phyloP scores from a whole-genome alignment of 2,888 invertebrate species.

The Idaea biselata region DNA sequence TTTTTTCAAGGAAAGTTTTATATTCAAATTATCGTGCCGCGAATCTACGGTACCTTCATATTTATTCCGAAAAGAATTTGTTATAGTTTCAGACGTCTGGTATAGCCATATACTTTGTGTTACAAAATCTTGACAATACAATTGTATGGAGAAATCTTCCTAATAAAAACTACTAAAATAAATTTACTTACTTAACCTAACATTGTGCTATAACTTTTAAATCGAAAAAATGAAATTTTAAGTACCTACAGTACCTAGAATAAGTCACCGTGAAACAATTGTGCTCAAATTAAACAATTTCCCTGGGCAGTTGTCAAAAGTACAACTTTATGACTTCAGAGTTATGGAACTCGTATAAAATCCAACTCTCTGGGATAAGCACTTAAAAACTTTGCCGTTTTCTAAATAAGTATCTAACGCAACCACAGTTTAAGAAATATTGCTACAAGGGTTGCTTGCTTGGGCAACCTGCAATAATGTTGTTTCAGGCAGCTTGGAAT shows the following conservation, averaged over 20 bases:
- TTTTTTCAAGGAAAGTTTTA: conserved; percentile 24
- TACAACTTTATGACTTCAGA: conserved; percentile 23
- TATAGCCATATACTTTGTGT: not conserved
- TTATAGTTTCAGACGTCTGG: not conserved
- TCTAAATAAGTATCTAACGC: not conserved
- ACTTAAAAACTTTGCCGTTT: conserved; percentile 24
- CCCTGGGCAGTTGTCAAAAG: conserved; percentile 19
- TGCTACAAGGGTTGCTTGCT: not conserved
- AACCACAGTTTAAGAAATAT: not conserved
- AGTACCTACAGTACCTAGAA: not conserved
- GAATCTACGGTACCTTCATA: conserved; percentile 14
- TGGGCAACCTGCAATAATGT: not conserved
- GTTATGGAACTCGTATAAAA: conserved; percentile 23
- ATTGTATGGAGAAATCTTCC: too few species aligned
- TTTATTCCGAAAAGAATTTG: conserved; percentile 27
- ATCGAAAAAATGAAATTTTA: too few species aligned
- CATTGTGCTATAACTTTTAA: too few species aligned
- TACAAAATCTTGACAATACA: not conserved
- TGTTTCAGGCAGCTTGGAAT: not conserved
- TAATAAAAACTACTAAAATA: too few species aligned
- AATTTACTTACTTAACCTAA: too few species aligned
- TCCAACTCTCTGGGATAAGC: conserved; percentile 18
- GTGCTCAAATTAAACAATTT: conserved; percentile 23
- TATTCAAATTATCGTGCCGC: conserved; percentile 26
- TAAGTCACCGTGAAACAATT: not conserved